Conservation (phyloP, 2,113 vertebrate species). For the Reinhardtius hippoglossoides region DNA sequence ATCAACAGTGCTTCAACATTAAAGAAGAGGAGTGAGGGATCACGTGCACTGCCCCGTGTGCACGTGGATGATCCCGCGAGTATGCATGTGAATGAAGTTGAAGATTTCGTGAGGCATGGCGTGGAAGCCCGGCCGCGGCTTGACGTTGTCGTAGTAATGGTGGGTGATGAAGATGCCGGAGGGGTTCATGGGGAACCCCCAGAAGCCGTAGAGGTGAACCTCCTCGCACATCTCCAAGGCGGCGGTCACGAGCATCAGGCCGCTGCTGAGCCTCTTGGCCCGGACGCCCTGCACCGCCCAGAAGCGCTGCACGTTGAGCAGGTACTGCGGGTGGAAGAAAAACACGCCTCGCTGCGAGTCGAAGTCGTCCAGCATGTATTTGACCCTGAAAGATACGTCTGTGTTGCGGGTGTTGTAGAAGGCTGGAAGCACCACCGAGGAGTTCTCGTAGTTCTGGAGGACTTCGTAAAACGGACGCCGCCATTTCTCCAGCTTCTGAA, state of each 20-base stretch:
- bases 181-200: conserved; percentile 98
- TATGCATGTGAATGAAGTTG: conserved; percentile 97
- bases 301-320: conserved; percentile 94
- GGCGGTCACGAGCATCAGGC: conserved; percentile 94
- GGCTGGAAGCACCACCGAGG: conserved; percentile 93
- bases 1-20: conserved; percentile 3
- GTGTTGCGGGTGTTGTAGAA: conserved; percentile 99
- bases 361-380: conserved; percentile 96
- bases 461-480: conserved; percentile 93
- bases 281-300: conserved; percentile 94
- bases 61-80: conserved; percentile 91
- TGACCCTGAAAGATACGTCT: conserved; percentile 94
- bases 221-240: conserved; percentile 96
- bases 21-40: conserved; percentile 19
- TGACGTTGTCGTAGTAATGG: conserved; percentile 99
- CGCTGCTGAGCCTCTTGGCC: conserved; percentile 93
- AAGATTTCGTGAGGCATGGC: conserved; percentile 98
- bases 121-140: conserved; percentile 97
- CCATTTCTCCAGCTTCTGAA: conserved; percentile 97
- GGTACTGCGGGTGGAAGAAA: conserved; percentile 98
- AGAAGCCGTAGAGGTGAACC: conserved; percentile 98
- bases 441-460: conserved; percentile 93
- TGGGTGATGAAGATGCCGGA: conserved; percentile 94
- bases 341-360: conserved; percentile 90
- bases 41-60: conserved; percentile 91